Evolutionary conservation across 2,797 vertebrate genomes (phyloP).

Genomic region (Echiichthys vipera): DNA sequence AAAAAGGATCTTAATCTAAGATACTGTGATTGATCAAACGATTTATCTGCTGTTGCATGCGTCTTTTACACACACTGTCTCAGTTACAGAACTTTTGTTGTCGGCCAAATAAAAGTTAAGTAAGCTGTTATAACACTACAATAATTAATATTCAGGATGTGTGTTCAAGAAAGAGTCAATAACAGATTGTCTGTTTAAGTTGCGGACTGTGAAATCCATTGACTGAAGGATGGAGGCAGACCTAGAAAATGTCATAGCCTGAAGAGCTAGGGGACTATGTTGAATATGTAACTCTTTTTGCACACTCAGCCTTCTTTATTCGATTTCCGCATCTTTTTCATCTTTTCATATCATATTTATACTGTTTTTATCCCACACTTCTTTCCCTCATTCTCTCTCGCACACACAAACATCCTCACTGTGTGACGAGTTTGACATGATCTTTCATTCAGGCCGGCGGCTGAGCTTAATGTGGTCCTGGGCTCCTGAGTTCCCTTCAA

Average conservation of each 20-base stretch:
- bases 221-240: conserved; percentile 31
- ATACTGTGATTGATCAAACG: conserved; percentile 31
- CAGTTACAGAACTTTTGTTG: conserved; percentile 21
- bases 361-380: conserved; percentile 26
- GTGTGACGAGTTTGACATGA: conserved; percentile 51
- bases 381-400: conserved; percentile 7
- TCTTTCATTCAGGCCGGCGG: conserved; percentile 67
- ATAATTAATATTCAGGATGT: conserved; percentile 5
- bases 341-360: conserved; percentile 52
- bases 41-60: conserved; percentile 22
- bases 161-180: conserved; percentile 26
- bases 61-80: conserved; percentile 12
- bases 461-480: conserved; percentile 63
- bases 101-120: conserved; percentile 10
- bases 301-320: conserved; percentile 52
- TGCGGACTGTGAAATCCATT: conserved; percentile 31
- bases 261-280: conserved; percentile 14
- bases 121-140: background rate
- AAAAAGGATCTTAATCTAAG: conserved; percentile 40
- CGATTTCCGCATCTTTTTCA: conserved; percentile 39
- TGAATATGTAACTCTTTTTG: conserved; percentile 47
- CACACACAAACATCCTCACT: conserved; percentile 5
- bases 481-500: conserved; percentile 65
- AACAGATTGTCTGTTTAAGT: conserved; percentile 35
- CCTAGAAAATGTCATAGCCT: conserved; percentile 22